Base-by-base conservation (phyloP, 2,797 vertebrate genomes). In the Cephalopachus bancanus region DNA sequence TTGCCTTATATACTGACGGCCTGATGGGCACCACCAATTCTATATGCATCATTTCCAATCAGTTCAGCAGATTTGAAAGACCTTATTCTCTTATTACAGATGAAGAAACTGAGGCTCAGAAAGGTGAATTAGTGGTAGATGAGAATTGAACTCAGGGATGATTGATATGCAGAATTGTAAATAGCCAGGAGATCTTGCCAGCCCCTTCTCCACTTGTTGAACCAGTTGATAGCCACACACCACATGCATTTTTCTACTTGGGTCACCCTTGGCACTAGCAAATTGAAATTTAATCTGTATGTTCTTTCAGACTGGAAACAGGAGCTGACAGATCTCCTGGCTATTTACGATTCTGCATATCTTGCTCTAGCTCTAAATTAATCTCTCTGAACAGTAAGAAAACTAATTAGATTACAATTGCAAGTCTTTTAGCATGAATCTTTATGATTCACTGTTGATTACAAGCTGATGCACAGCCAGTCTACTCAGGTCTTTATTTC, bases 381-480 rank as follows among this genome's bases (percentile, higher is more conserved):
- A 98, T 97, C 37, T 60, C 59, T 83, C 33, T 93, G 91, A 96
- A 96, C 51, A 59, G 0, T 96, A 92, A 84, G 95, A 98, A 97
- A 91, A 74, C 62, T 94, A 97, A 98, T 98, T 97, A 97, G 5
- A 19, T 94, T 98, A 64, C 71, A 91, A 85, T 94, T 98, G 44
- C 84, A 97, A 97, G 44, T 97, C 72, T 96, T 97, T 97, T 96
- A 91, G 51, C 74, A 78, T 85, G 69, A 91, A 84, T 95, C 80
- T 96, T 96, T 89, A 92, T 97, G 90, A 97, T 98, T 97, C 91
- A 81, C 96, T 89, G 92, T 97, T 98, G 90, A 98, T 97, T 98
- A 97, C 55, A 96, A 97, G 30, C 67, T 98, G 96, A 97, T 98
- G 71, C 89, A 97, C 97, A 97, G 89, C 69, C 97, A 97, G 85